Evolutionary conservation across 2,797 vertebrate species (phyloP).

Genomic region (Threskiornis aethiopicus): DNA sequence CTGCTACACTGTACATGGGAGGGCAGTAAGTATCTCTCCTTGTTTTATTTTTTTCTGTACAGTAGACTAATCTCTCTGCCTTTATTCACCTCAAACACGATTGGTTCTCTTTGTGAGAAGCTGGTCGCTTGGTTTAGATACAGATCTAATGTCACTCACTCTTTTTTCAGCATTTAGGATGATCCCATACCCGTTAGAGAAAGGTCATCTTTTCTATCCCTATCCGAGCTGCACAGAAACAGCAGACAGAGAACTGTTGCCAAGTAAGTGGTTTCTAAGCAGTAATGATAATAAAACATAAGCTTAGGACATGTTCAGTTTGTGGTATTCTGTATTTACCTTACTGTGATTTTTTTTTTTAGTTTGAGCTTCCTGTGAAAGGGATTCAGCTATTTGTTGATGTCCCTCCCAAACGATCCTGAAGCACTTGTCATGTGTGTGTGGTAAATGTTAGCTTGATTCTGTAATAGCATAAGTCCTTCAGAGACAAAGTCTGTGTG

Average conservation of each 20-base stretch:
- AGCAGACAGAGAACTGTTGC: conserved; percentile 95
- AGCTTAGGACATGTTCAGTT: not conserved
- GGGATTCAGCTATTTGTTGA: conserved; percentile 19
- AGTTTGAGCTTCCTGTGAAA: not conserved
- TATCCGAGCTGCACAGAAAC: conserved; percentile 98
- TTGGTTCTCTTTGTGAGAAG: conserved; percentile 1
- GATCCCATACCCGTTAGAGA: conserved; percentile 97
- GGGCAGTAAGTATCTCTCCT: conserved; percentile 83
- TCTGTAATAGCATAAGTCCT: not conserved
- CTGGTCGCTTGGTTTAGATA: not conserved
- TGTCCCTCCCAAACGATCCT: not conserved
- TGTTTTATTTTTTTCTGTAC: not conserved
- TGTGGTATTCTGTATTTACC: conserved; percentile 48
- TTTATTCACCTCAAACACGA: not conserved
- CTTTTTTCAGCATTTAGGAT: conserved; percentile 90
- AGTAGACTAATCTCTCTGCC: not conserved
- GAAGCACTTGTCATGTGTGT: not conserved
- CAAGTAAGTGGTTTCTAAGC: conserved; percentile 84
- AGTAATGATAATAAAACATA: conserved; percentile 45
- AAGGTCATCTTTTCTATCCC: conserved; percentile 98
- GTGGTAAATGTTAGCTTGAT: not conserved
- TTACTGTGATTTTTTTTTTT: conserved; percentile 4
- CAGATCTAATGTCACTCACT: not conserved
- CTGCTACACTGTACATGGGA: conserved; percentile 98
- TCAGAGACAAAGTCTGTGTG: not conserved